These are phyloP conservation scores for Kuschelorhynchus macadamiae DNA, from an alignment of 2,888 invertebrate genomes.

Conservation along the genomic window DNA sequence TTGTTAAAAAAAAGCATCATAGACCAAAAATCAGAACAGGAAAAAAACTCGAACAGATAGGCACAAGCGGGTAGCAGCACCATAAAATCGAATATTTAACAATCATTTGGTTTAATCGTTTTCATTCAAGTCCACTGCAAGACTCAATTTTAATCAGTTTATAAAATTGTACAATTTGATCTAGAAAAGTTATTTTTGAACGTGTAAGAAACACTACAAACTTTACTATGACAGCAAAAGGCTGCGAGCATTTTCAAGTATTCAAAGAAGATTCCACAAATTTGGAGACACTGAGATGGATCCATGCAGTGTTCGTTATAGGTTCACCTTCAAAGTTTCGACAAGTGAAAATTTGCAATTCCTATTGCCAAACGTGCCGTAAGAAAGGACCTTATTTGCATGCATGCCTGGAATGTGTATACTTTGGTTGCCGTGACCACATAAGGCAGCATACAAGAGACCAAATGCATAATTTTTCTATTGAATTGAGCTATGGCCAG, in stretches of 20 bases:
- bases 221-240: slow-evolving; percentile 64
- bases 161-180: too few species aligned
- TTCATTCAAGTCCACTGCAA: too few species aligned
- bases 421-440: slow-evolving; percentile 93
- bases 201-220: too few species aligned
- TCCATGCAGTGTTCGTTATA: slow-evolving; percentile 89
- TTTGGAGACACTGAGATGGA: slow-evolving; percentile 72
- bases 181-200: too few species aligned
- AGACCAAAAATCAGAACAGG: too few species aligned
- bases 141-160: too few species aligned
- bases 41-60: too few species aligned
- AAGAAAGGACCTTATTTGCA: slow-evolving; percentile 85
- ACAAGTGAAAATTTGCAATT: slow-evolving; percentile 76
- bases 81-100: too few species aligned
- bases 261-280: slow-evolving; percentile 83
- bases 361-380: slow-evolving; percentile 84
- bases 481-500: slow-evolving; percentile 91
- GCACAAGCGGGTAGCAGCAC: too few species aligned
- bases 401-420: slow-evolving; percentile 92
- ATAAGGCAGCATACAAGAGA: slow-evolving; percentile 88
- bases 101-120: too few species aligned
- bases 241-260: slow-evolving; percentile 84
- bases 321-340: slow-evolving; percentile 85
- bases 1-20: too few species aligned
- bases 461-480: slow-evolving; percentile 86